These are phyloP conservation scores for Rutpela maculata DNA, from an alignment of 2,888 invertebrate species.

Conservation along the genomic window DNA sequence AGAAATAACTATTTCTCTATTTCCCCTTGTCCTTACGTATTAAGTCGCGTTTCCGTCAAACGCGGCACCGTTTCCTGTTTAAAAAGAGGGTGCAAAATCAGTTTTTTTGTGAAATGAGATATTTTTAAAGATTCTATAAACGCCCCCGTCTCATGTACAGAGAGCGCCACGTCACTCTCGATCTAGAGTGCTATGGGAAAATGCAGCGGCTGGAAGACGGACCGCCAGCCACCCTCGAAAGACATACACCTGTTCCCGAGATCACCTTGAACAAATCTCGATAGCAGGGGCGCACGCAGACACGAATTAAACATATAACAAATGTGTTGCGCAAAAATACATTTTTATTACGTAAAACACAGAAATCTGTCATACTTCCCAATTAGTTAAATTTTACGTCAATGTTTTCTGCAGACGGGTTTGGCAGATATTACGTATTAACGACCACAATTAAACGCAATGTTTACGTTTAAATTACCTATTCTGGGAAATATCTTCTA, in stretches of 20 bases:
- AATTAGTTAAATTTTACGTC: too few species aligned
- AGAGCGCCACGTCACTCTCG: constrained; percentile 40
- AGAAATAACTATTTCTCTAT: constrained; percentile 12
- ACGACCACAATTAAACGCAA: too few species aligned
- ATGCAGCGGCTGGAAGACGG: constrained; percentile 54
- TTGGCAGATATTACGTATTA: too few species aligned
- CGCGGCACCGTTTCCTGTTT: constrained; percentile 54
- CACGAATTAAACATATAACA: not conserved
- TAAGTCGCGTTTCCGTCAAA: constrained; percentile 64
- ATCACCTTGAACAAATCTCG: constrained; percentile 40
- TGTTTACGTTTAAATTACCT: too few species aligned
- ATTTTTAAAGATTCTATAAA: constrained; percentile 64
- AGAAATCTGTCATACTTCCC: too few species aligned
- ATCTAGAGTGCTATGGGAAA: constrained; percentile 54
- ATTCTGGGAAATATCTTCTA: too few species aligned
- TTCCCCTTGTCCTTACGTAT: constrained; percentile 48
- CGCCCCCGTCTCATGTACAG: constrained; percentile 46
- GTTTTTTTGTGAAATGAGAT: constrained; percentile 69
- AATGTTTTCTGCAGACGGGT: too few species aligned
- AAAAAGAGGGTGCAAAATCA: constrained; percentile 50
- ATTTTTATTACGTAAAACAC: too few species aligned
- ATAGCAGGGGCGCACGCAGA: not conserved
- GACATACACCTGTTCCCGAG: constrained; percentile 52
- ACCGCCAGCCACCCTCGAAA: constrained; percentile 50
- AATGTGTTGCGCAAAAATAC: not conserved